phyloP scores from a whole-genome alignment of 1,140 invertebrate genomes.

The Batillaria attramentaria region DNA sequence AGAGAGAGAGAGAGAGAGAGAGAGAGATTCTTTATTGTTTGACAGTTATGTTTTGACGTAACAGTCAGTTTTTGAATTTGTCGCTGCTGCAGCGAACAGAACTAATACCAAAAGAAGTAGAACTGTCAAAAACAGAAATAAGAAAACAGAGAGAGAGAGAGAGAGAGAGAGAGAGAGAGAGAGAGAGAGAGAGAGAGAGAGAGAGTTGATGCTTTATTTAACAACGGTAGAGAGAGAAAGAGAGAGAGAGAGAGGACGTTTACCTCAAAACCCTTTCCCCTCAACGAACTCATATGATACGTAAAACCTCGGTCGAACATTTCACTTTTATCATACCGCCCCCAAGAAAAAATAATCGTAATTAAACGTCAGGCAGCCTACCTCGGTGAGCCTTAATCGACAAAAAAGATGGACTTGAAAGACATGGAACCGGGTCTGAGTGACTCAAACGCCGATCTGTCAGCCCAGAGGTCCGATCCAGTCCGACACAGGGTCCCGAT shows the following conservation, averaged over 20 bases:
- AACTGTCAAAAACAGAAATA: too few relatives aligned
- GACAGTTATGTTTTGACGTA: neutral
- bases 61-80: too few relatives aligned
- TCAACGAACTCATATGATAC: neutral
- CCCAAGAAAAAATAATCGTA: neutral
- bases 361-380: neutral
- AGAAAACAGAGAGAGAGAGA: neutral
- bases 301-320: neutral
- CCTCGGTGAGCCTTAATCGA: neutral
- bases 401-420: neutral
- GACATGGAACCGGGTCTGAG: neutral
- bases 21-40: neutral
- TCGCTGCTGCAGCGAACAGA: too few relatives aligned
- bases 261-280: neutral
- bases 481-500: neutral
- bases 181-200: too few relatives aligned
- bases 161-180: neutral
- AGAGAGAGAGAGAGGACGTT: slow-evolving; percentile 14
- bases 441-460: neutral
- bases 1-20: slow-evolving; percentile 7
- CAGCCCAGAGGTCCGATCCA: neutral
- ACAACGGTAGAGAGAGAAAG: slow-evolving; percentile 5
- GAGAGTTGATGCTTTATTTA: too few relatives aligned
- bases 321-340: neutral
- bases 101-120: too few relatives aligned